Evolutionary conservation across 2,113 vertebrate species (phyloP), one percentile per base, ranked within the genome.

Genomic region (Craseonycteris thonglongyai): DNA sequence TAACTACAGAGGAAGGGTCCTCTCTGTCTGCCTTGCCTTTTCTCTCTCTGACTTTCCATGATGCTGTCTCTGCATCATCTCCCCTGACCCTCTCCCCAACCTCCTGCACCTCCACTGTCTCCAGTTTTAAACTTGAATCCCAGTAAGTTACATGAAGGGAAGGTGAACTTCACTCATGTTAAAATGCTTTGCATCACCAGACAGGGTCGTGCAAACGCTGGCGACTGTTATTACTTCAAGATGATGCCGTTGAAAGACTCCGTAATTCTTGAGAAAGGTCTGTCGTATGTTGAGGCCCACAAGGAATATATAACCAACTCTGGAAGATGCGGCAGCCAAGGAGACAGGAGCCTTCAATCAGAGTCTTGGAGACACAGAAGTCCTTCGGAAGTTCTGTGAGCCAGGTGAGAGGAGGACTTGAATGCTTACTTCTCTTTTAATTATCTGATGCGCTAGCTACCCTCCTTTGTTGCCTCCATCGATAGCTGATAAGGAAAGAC

Each of bases 391-490:
- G 96, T 86, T 92, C 38, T 78, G 78, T 2, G 1, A 86, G 96
- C 97, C 93, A 79, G 90, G 95, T 91, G 54, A 97, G 66, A 85
- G 75, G 97, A 97, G 78, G 88, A 71, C 96, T 94, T 88, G 97
- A 98, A 97, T 97, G 97, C 98, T 97, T 96, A 94, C 97, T 99
- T 98, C 98, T 97, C 97, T 97, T 98, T 97, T 98, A 98, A 98
- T 99, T 98, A 98, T 97, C 97, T 96, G 97, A 96, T 97, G 90
- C 79, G 96, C 96, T 96, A 94, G 94, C 90, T 92, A 38, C 82
- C 97, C 97, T 97, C 97, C 94, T 98, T 96, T 96, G 96, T 96
- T 98, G 97, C 97, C 97, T 97, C 80, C 81, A 97, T 90, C 88
- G 24, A 94, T 95, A 83, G 96, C 71, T 81, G 97, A 96, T 96